These are phyloP conservation scores for Sceloporus tristichus DNA, from an alignment of 2,113 vertebrate genomes.

Conservation along the genomic window DNA sequence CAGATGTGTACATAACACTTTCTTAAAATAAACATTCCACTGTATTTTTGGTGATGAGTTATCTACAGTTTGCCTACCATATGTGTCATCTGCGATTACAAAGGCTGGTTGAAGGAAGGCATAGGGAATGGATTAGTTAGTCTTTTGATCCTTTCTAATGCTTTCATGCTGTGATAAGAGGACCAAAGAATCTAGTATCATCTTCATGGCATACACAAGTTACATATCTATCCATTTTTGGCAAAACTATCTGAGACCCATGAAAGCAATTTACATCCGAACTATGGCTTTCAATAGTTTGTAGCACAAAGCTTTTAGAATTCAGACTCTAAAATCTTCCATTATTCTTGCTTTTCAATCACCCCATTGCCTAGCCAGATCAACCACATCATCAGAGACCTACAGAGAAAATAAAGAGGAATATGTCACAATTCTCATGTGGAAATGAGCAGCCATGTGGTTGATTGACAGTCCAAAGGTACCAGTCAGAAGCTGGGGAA, in stretches of 20 bases:
- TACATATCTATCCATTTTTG: background rate
- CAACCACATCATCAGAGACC: background rate
- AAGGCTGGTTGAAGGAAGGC: background rate
- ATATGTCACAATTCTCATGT: too few relatives aligned
- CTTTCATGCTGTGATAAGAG: conserved; percentile 6
- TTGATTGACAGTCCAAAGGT: background rate
- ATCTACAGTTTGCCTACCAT: background rate
- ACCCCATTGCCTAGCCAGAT: background rate
- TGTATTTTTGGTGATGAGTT: background rate
- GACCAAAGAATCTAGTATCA: background rate
- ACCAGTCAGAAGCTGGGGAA: too few relatives aligned
- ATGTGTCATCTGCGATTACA: background rate
- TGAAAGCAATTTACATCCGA: background rate
- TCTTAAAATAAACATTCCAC: background rate
- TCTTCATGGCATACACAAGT: background rate
- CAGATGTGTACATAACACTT: background rate
- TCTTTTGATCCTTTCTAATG: background rate
- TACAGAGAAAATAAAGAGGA: background rate
- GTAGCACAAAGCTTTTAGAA: background rate
- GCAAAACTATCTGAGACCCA: background rate
- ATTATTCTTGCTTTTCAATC: background rate
- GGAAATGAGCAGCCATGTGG: background rate
- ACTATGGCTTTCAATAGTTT: too few relatives aligned
- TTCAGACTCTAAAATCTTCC: background rate
- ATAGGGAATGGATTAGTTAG: background rate